Evolutionary conservation across 2,797 vertebrate genomes (phyloP), one percentile per base, ranked within the genome.

Genomic region (Molossus alvarezi): DNA sequence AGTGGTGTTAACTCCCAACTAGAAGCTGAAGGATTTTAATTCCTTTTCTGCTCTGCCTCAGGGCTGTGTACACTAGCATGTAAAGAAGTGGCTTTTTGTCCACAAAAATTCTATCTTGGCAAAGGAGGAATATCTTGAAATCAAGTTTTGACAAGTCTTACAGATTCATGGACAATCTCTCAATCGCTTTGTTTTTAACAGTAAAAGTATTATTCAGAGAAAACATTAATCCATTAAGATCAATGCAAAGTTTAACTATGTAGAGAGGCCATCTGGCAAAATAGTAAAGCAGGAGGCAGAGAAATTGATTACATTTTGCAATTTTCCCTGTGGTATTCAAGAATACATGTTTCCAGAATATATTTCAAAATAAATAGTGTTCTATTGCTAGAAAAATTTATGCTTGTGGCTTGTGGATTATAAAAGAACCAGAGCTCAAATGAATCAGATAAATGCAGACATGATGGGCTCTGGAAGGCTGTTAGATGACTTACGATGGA

Each of bases 111-210:
- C 14, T 87, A 13, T 45, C 23, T 83, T 73, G 5, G 23, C 65
- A 84, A 87, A 83, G 0, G 75, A 17, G 9, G 29, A 18, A 9
- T 6, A 21, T 67, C 65, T 95, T 90, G 29, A 58, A 91, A 87
- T 72, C 53, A 96, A 72, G 51, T 20, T 51, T 7, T 82, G 72
- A 81, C 1, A 53, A 83, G 20, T 84, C 53, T 58, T 75, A 0
- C n/a, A 51, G 15, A 76, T 92, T 88, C 41, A 41, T 82, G 58
- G 25, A 37, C 29, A 82, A 81, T 79, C 60, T 73, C 13, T 80
- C 5, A 57, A 77, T 77, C 71, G 57, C 48, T 94, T 95, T 80
- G 45, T 95, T 91, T 88, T 88, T 86, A 87, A 71, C 33, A 79
- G 60, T 6, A 88, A 92, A 96, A 87, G 27, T 79, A 64, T 64